Evolutionary conservation across 2,797 vertebrate genomes (phyloP), one percentile per base, ranked within the genome.

Genomic region (Semotilus atromaculatus): DNA sequence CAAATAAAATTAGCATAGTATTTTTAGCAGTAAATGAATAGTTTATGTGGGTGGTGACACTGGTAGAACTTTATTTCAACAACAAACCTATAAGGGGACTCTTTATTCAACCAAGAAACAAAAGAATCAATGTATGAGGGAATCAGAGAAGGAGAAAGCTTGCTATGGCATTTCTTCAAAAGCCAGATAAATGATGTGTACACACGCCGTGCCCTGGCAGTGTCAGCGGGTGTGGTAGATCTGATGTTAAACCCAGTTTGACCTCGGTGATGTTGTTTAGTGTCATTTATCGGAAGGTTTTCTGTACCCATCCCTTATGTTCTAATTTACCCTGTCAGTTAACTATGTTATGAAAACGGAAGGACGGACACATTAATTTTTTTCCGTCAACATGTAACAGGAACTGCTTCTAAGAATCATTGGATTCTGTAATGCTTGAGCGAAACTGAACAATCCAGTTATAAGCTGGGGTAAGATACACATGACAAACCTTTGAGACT

Each of bases 131-230:
- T 86, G 83, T 85, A 84, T 80, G 75, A 82, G 75, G 80, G 81
- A 88, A 82, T 88, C 67, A 76, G 75, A 90, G 82, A 71, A 79
- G 86, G 77, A 83, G 81, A 84, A 87, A 81, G 77, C 90, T 82
- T 31, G 66, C 66, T 43, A 58, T 14, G 66, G 90, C 76, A 89
- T 82, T 89, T 88, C 86, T 91, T 86, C 85, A 23, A 40, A 89
- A 90, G 84, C 18, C 3, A 86, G 86, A 90, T 90, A 90, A 92
- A 92, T 93, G 88, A 74, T 93, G 92, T 93, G 92, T 92, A 89
- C 90, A 86, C 89, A 92, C 87, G 75, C 85, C 88, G 85, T 89
- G 87, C 90, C 89, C 77, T 89, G 74, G 87, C 86, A 78, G 68
- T 86, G 88, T 91, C 89, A 91, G 86, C 64, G 83, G 90, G 89